phyloP scores from a whole-genome alignment of 2,797 vertebrate species.

The Sebastes paucispinis region DNA sequence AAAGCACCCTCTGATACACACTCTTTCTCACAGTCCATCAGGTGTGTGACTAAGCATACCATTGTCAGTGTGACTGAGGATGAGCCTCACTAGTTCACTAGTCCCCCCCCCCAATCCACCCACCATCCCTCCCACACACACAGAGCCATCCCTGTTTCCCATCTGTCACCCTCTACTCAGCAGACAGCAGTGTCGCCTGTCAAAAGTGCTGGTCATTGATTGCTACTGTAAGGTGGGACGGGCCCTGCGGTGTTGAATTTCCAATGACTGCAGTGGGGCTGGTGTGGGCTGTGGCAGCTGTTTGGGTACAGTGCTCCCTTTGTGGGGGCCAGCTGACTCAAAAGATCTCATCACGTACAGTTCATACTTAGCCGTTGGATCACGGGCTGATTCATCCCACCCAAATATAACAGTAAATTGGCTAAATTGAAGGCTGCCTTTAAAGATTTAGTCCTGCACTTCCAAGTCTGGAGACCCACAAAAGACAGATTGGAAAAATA shows the following conservation, averaged over 20 bases:
- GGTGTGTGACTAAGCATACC: conserved; percentile 73
- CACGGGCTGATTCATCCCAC: conserved; percentile 35
- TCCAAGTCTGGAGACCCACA: not conserved
- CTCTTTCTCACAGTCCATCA: conserved; percentile 67
- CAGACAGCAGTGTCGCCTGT: conserved; percentile 72
- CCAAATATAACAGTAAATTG: conserved; percentile 9
- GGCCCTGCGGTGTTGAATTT: conserved; percentile 62
- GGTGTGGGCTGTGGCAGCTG: conserved; percentile 65
- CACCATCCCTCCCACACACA: conserved; percentile 35
- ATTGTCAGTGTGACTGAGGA: conserved; percentile 64
- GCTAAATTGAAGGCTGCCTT: conserved; percentile 18
- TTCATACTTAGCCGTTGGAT: conserved; percentile 37
- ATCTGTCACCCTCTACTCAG: conserved; percentile 75
- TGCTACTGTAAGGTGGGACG: conserved; percentile 70
- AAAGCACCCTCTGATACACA: conserved; percentile 23
- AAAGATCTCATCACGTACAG: conserved; percentile 60
- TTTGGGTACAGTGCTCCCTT: conserved; percentile 61
- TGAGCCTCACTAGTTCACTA: conserved; percentile 54
- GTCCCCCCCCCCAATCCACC: not conserved
- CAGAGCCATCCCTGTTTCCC: conserved; percentile 65
- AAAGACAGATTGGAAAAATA: not conserved
- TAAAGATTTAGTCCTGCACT: not conserved
- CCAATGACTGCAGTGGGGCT: conserved; percentile 47
- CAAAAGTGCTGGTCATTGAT: conserved; percentile 76
- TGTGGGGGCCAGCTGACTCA: conserved; percentile 61